Evolutionary conservation across 2,888 invertebrate species (phyloP).

Genomic region (Microdon myrmicae): DNA sequence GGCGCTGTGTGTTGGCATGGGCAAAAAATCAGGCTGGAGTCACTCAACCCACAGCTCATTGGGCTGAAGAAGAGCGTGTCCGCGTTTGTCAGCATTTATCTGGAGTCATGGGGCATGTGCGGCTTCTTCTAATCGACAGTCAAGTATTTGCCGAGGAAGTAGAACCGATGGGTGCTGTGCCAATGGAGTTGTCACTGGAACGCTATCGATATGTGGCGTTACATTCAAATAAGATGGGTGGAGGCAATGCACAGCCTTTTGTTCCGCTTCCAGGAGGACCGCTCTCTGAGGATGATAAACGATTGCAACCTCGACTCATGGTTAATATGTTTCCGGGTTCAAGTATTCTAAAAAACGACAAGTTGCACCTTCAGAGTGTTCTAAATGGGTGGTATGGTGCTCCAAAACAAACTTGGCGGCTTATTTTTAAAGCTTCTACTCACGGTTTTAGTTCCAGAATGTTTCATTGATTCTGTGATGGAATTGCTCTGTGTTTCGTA

Average conservation of each 20-base stretch:
- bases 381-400: conserved; percentile 86
- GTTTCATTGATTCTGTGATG: conserved; percentile 91
- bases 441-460: conserved; percentile 88
- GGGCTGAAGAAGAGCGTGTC: conserved; percentile 91
- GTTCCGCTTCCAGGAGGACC: conserved; percentile 54
- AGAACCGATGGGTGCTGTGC: conserved; percentile 93
- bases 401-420: conserved; percentile 84
- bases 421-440: conserved; percentile 86
- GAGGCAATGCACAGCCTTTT: conserved; percentile 39
- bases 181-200: conserved; percentile 91
- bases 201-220: conserved; percentile 86
- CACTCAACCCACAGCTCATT: conserved; percentile 89
- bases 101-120: conserved; percentile 90
- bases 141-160: conserved; percentile 96
- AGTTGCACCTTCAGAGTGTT: conserved; percentile 80
- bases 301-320: conserved; percentile 70
- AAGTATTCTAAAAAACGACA: conserved; percentile 82
- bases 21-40: conserved; percentile 93
- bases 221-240: conserved; percentile 69
- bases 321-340: conserved; percentile 83
- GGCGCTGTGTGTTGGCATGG: conserved; percentile 91
- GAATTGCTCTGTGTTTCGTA: conserved; percentile 83
- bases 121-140: conserved; percentile 88
- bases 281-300: conserved; percentile 65
- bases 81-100: conserved; percentile 86